Conservation (phyloP, 2,888 invertebrate species). For the Steinernema hermaphroditum region DNA sequence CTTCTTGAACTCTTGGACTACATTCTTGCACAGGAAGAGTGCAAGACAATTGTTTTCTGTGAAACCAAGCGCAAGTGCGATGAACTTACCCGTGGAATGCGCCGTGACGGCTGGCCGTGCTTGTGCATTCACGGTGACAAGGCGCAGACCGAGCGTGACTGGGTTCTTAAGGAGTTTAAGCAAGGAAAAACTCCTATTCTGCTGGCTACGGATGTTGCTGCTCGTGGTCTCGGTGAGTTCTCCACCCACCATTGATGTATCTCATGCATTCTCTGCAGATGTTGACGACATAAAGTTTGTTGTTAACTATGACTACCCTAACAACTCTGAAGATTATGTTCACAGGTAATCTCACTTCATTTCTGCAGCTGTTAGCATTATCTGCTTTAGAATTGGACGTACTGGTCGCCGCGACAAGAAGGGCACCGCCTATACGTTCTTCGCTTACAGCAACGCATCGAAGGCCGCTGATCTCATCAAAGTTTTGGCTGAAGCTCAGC, state of each 20-base stretch:
- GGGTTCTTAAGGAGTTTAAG: constrained; percentile 79
- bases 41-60: constrained; percentile 94
- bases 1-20: constrained; percentile 56
- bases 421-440: constrained; percentile 89
- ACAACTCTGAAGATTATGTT: constrained; percentile 94
- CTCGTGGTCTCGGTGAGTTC: constrained; percentile 69
- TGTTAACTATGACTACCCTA: constrained; percentile 94
- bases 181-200: constrained; percentile 81
- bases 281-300: constrained; percentile 95
- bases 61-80: constrained; percentile 96
- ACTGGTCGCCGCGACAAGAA: no score
- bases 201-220: constrained; percentile 93
- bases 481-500: constrained; percentile 79
- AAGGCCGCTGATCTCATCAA: constrained; percentile 88
- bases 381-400: no score
- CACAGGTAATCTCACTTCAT: constrained; percentile 73
- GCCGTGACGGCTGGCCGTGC: constrained; percentile 76
- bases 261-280: no score
- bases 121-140: constrained; percentile 88
- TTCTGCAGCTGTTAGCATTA: not conserved
- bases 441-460: constrained; percentile 82
- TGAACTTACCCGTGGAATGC: constrained; percentile 80
- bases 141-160: constrained; percentile 89
- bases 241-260: constrained; percentile 21
- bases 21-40: constrained; percentile 71